These are phyloP conservation scores for Blera fallax DNA, from an alignment of 2,888 invertebrate genomes.

Conservation along the genomic window DNA sequence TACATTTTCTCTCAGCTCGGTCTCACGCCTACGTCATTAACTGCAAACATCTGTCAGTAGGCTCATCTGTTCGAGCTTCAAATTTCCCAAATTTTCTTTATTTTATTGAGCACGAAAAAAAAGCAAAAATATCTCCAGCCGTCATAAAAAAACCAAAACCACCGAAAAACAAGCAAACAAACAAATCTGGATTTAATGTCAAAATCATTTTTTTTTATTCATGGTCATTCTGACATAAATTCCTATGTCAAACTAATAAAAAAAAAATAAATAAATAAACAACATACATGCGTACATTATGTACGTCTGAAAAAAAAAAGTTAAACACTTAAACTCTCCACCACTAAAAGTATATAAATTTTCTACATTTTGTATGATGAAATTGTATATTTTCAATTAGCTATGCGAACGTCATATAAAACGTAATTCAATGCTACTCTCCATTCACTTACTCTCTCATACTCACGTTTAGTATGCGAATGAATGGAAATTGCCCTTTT, in stretches of 20 bases:
- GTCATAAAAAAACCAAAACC: background rate
- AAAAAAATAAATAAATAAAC: background rate
- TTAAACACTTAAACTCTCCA: background rate
- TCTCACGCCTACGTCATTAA: constrained; percentile 3
- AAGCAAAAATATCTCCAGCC: background rate
- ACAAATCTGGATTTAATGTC: background rate
- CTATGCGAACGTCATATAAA: constrained; percentile 5
- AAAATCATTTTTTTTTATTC: background rate
- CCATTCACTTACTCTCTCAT: background rate
- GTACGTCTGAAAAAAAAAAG: background rate
- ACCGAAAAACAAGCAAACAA: background rate
- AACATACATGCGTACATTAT: too few species aligned
- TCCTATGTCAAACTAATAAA: constrained; percentile 48
- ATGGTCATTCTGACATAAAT: constrained; percentile 47
- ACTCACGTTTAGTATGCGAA: background rate
- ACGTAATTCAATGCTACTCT: background rate
- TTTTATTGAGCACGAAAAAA: background rate
- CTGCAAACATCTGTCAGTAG: background rate
- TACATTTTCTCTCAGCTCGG: background rate
- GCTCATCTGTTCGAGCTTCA: background rate
- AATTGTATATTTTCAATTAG: constrained; percentile 23
- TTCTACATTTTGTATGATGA: background rate
- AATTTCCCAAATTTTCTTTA: background rate
- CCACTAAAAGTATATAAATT: background rate
- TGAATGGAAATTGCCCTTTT: constrained; percentile 61